Percentiles rank a stretch among this genome's conserved stretches.
Evolutionary conservation across 2,113 vertebrate species (phyloP).

Genomic region (Dunckerocampus dactyliophorus): DNA sequence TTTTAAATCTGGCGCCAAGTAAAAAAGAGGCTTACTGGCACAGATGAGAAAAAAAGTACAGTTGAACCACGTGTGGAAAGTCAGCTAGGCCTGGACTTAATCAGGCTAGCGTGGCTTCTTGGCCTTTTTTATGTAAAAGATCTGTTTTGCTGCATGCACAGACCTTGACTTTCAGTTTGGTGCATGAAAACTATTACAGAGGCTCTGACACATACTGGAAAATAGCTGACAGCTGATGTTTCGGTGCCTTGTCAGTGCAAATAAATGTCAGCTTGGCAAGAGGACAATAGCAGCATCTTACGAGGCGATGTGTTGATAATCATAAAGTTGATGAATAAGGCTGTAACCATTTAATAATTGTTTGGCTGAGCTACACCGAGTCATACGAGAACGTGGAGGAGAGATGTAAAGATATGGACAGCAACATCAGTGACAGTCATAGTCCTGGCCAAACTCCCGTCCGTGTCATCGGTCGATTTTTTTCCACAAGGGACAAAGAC

Average conservation of each 20-base stretch:
- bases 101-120: slow-evolving; percentile 48
- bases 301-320: not conserved
- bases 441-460: not conserved
- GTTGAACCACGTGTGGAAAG: slow-evolving; percentile 49
- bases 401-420: not conserved
- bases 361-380: not conserved
- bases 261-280: slow-evolving; percentile 18
- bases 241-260: slow-evolving; percentile 20
- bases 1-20: slow-evolving; percentile 20
- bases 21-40: slow-evolving; percentile 13
- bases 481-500: not conserved
- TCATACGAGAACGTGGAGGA: not conserved
- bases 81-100: slow-evolving; percentile 52
- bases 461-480: not conserved
- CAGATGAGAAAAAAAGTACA: slow-evolving; percentile 1
- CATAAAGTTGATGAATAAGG: not conserved
- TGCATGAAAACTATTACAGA: slow-evolving; percentile 43
- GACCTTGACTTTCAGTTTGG: slow-evolving; percentile 32
- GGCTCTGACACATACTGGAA: slow-evolving; percentile 28
- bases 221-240: slow-evolving; percentile 37
- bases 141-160: slow-evolving; percentile 29
- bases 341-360: not conserved
- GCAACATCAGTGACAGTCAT: not conserved
- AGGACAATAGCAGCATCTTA: not conserved
- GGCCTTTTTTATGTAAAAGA: slow-evolving; percentile 33